Conservation (phyloP, 2,888 invertebrate species). For the Aphodius sticticus region DNA sequence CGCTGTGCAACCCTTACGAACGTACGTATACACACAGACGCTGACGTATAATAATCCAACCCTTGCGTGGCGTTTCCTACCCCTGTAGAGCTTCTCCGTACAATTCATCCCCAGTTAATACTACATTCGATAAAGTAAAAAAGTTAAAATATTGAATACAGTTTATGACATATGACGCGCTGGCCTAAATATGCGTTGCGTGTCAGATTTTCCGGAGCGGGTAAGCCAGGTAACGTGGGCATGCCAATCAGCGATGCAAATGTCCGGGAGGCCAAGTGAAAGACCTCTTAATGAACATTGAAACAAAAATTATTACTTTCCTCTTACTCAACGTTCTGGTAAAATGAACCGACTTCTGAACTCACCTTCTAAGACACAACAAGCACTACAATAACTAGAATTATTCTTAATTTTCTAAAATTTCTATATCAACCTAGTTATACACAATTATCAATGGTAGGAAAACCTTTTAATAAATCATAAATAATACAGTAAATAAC, state of each 20-base stretch:
- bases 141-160: no score
- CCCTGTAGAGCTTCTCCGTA: neutral
- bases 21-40: neutral
- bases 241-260: neutral
- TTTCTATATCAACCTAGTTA: no score
- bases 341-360: neutral
- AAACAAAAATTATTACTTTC: neutral
- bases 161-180: no score
- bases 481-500: no score
- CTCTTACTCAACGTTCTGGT: neutral
- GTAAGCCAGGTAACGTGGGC: neutral
- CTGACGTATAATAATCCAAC: neutral
- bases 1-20: neutral
- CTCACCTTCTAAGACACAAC: no score
- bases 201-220: neutral
- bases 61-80: neutral
- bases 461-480: no score
- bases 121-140: no score
- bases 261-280: neutral
- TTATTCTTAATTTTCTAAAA: no score
- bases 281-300: neutral
- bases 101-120: neutral
- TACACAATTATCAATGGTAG: no score
- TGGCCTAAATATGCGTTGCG: no score
- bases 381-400: no score